Percentiles rank a stretch among this genome's conserved stretches.
Conservation (phyloP, 2,113 vertebrate species). For the Aramus guarauna region DNA sequence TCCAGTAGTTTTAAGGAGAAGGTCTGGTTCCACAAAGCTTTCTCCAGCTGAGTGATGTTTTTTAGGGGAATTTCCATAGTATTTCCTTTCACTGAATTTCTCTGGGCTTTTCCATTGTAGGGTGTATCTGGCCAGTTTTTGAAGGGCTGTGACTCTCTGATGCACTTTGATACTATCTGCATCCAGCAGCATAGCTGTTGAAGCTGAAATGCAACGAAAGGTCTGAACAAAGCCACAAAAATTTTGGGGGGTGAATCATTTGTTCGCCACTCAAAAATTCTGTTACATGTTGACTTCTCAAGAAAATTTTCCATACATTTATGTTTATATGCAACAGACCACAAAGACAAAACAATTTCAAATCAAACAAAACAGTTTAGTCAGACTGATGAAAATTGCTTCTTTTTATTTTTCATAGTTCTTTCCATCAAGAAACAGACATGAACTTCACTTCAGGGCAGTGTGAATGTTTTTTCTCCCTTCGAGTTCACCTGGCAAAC, state of each 20-base stretch:
- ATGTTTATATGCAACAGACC: constrained; percentile 6
- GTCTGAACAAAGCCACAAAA: constrained; percentile 18
- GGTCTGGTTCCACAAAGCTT: not conserved
- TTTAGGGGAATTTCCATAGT: not conserved
- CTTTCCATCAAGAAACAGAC: constrained; percentile 23
- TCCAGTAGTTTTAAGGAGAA: not conserved
- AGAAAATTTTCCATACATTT: constrained; percentile 5
- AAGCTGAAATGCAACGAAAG: not conserved
- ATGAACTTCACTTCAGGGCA: constrained; percentile 50
- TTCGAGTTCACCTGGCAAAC: constrained; percentile 36
- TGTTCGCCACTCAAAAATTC: constrained; percentile 21
- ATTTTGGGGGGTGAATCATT: not conserved
- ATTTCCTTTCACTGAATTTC: not conserved
- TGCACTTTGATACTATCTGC: not conserved
- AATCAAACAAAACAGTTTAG: not conserved
- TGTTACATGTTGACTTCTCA: not conserved
- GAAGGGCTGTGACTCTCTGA: not conserved
- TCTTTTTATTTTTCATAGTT: not conserved
- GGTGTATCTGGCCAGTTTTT: not conserved
- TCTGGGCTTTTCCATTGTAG: not conserved
- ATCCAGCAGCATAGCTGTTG: not conserved
- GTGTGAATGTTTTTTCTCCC: not conserved
- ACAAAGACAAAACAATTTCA: constrained; percentile 32
- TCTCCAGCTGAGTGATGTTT: not conserved
- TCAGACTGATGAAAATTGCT: not conserved